Percentiles rank a stretch among this genome's conserved stretches.
Conservation (phyloP, 2,113 vertebrate species). For the Thamnaconus septentrionalis region DNA sequence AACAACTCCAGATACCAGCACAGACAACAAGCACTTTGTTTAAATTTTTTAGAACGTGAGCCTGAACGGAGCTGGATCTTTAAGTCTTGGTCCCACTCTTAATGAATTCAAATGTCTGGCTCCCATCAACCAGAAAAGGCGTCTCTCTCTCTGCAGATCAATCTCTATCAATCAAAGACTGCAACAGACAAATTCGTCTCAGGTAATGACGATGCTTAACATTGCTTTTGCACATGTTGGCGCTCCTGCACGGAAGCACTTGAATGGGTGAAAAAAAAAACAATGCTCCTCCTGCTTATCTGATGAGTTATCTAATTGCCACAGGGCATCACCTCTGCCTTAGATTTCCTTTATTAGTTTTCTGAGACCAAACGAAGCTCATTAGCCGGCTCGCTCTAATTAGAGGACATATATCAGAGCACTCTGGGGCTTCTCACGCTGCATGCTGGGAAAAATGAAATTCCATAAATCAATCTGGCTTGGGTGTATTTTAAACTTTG, state of each 20-base stretch:
- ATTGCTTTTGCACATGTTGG: constrained; percentile 52
- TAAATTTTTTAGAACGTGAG: too few relatives aligned
- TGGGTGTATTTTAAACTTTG: constrained; percentile 46
- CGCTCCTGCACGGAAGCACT: constrained; percentile 23
- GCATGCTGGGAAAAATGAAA: constrained; percentile 71
- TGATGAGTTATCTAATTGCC: constrained; percentile 76
- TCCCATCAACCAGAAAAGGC: constrained; percentile 18
- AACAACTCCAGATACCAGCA: too few relatives aligned
- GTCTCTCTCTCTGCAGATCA: constrained; percentile 49
- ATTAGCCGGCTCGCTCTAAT: constrained; percentile 71
- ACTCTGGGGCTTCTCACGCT: constrained; percentile 58
- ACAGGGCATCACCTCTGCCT: constrained; percentile 68
- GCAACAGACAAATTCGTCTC: constrained; percentile 58
- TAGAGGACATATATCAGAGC: constrained; percentile 71
- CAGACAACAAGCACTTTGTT: too few relatives aligned
- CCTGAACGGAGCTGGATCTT: neutral
- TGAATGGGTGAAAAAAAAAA: constrained; percentile 32
- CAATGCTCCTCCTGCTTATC: constrained; percentile 63
- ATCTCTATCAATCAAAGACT: constrained; percentile 70
- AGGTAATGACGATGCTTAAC: constrained; percentile 73
- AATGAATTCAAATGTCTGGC: constrained; percentile 21
- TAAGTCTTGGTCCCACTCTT: constrained; percentile 10
- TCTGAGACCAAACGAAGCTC: constrained; percentile 69
- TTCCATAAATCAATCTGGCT: constrained; percentile 65
- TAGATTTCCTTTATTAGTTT: constrained; percentile 73